Evolutionary conservation across 2,113 vertebrate genomes (phyloP).

Genomic region (Corythoichthys intestinalis): DNA sequence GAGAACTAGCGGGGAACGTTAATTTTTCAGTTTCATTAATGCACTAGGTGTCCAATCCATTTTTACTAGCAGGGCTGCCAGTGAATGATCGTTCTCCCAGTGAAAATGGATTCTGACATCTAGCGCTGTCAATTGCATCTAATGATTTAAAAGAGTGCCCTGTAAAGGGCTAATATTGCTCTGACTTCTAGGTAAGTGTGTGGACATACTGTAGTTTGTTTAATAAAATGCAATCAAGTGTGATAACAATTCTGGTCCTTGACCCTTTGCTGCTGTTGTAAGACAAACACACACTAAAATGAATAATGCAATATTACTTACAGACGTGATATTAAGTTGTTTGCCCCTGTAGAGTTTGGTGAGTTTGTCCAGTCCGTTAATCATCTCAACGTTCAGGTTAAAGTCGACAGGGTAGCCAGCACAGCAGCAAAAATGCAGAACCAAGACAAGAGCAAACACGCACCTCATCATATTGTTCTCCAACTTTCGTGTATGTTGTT

Average conservation of each 20-base stretch:
- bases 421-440: slow-evolving; percentile 30
- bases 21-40: too few species aligned
- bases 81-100: too few species aligned
- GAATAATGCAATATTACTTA: slow-evolving; percentile 40
- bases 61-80: too few species aligned
- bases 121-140: too few species aligned
- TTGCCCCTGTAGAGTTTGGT: fast-evolving
- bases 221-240: not conserved
- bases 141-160: too few species aligned
- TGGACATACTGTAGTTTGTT: too few species aligned
- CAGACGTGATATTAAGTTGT: not conserved
- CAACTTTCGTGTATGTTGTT: not conserved
- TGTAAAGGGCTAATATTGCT: too few species aligned
- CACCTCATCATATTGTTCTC: slow-evolving; percentile 36
- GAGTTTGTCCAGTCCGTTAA: fast-evolving
- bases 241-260: not conserved
- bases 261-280: not conserved
- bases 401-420: fast-evolving
- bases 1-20: too few species aligned
- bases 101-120: too few species aligned
- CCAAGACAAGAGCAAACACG: slow-evolving; percentile 12
- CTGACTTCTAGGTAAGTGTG: too few species aligned
- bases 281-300: not conserved
- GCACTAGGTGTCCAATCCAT: too few species aligned
- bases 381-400: not conserved